Percentiles rank a stretch among this genome's conserved stretches.
These are phyloP conservation scores for Ailurus styani DNA, from an alignment of 2,113 vertebrate species.

Conservation along the genomic window DNA sequence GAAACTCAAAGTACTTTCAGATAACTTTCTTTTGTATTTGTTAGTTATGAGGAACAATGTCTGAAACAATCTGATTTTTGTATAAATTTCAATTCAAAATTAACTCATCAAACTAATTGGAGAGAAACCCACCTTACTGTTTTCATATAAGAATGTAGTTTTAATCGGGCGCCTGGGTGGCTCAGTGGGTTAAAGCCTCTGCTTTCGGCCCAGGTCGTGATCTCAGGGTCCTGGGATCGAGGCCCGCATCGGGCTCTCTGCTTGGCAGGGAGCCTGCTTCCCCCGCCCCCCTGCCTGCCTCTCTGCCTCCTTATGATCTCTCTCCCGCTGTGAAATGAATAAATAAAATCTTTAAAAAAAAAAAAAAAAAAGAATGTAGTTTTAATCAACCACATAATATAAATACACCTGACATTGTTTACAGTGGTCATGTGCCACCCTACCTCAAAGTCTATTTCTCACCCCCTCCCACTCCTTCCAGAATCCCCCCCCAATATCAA, in stretches of 20 bases:
- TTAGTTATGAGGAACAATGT: neutral
- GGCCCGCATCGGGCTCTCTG: no score
- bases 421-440: neutral
- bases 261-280: no score
- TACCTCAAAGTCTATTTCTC: neutral
- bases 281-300: no score
- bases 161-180: no score
- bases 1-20: neutral
- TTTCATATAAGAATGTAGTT: neutral
- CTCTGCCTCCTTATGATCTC: no score
- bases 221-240: no score
- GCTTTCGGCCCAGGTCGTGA: no score
- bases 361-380: neutral
- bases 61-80: neutral
- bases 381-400: neutral
- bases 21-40: neutral
- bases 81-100: constrained; percentile 1
- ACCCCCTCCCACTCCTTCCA: neutral
- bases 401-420: neutral
- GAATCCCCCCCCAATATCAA: neutral
- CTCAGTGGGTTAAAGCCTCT: no score
- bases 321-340: no score
- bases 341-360: no score
- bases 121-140: neutral
- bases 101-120: neutral